Evolutionary conservation across 2,113 vertebrate genomes (phyloP).

Genomic region (Tonatia bakeri): DNA sequence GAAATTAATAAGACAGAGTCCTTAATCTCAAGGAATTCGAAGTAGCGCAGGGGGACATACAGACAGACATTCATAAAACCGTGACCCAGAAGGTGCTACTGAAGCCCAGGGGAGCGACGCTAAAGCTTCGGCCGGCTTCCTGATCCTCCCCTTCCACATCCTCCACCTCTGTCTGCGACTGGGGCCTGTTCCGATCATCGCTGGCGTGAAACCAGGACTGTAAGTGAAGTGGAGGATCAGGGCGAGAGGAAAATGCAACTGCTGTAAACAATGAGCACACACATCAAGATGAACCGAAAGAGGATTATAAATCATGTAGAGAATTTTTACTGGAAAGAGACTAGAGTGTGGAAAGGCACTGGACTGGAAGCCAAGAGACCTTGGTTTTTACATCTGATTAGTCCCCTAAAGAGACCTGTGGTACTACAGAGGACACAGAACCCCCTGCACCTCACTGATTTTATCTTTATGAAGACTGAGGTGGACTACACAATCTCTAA

Average conservation of each 20-base stretch:
- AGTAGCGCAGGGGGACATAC: not conserved
- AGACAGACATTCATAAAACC: not conserved
- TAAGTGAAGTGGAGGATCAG: not conserved
- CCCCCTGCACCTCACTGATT: not conserved
- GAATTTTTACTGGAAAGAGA: not conserved
- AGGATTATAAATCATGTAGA: not conserved
- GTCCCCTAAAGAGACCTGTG: not conserved
- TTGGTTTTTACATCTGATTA: not conserved
- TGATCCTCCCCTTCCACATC: not conserved
- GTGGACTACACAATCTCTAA: not conserved
- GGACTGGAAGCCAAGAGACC: not conserved
- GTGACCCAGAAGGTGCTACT: not conserved
- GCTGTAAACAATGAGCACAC: not conserved
- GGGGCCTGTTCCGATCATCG: not conserved
- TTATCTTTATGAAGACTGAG: not conserved
- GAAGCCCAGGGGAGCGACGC: not conserved
- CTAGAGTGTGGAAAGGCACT: not conserved
- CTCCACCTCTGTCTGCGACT: not conserved
- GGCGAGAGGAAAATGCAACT: not conserved
- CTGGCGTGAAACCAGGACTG: not conserved
- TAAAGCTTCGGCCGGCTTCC: not conserved
- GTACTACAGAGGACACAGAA: not conserved
- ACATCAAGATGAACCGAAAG: not conserved
- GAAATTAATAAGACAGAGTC: not conserved
- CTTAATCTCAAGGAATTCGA: not conserved